Evolutionary conservation across 2,888 invertebrate genomes (phyloP).

Genomic region (Pterostichus madidus): DNA sequence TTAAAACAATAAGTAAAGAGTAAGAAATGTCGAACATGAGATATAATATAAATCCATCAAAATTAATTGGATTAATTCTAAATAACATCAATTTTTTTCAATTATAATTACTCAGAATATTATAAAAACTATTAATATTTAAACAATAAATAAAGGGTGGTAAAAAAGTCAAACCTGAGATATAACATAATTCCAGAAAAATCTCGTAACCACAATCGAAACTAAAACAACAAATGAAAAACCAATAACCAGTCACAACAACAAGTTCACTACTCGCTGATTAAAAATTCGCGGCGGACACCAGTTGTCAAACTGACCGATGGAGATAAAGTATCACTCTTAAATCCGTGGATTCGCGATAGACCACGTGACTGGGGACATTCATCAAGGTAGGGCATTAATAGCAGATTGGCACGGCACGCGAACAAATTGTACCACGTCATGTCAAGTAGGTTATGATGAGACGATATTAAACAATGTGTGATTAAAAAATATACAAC

Average conservation of each 20-base stretch:
- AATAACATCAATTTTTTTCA: too few relatives aligned
- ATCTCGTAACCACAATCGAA: background rate
- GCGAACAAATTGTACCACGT: slow-evolving; percentile 22
- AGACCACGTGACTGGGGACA: slow-evolving; percentile 33
- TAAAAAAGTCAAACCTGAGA: slow-evolving; percentile 36
- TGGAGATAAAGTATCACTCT: background rate
- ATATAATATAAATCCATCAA: too few relatives aligned
- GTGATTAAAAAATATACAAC: slow-evolving; percentile 4
- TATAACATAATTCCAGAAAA: slow-evolving; percentile 29
- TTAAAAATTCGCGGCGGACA: slow-evolving; percentile 14
- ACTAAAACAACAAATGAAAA: background rate
- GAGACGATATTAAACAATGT: background rate
- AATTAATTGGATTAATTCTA: too few relatives aligned
- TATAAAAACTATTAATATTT: too few relatives aligned
- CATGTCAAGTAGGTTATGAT: background rate
- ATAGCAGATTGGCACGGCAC: slow-evolving; percentile 27
- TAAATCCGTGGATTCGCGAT: slow-evolving; percentile 19
- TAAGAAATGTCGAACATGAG: too few relatives aligned
- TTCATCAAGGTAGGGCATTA: slow-evolving; percentile 33
- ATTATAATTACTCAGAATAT: too few relatives aligned
- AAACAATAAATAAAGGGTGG: too few relatives aligned
- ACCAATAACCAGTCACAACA: background rate
- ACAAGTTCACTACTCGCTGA: background rate
- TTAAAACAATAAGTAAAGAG: too few relatives aligned
- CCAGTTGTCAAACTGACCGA: background rate